Evolutionary conservation across 2,888 invertebrate genomes (phyloP), one percentile per base, ranked within the genome.

Genomic region (Polyommatus iphigenia): DNA sequence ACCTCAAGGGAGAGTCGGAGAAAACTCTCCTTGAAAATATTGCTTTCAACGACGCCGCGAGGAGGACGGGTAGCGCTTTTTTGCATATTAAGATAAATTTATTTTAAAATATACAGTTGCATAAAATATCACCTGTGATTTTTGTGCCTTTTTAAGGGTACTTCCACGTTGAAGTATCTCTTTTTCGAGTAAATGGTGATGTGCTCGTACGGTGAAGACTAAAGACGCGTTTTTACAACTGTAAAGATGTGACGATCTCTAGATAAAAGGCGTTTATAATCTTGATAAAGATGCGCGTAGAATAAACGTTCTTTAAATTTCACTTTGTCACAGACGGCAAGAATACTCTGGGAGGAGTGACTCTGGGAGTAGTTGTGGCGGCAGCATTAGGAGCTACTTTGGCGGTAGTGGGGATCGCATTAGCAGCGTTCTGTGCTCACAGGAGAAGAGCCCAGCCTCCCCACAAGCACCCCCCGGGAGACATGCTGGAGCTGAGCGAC

Each of bases 1-100:
- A 98, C 91, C 96, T 97, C 80, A 98, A 98, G 89, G 98, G 98
- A 77, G 96, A 96, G 81, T 97, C 98, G 80, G 98, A 97, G 84
- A 96, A 96, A 83, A 96, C 97, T 80, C 94, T 97, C 10, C 94
- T 98, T 80, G 98, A 98, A 88, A 97, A 98, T 87, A 97, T 98
- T 84, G 96, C 97, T 83, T 96, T 98, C 85, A 97, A 97, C 89
- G 98, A 98, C 89, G 97, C 98, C 76, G 98, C 97, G 83, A 97
- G 96, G 87, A 95, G 97, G 86, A 96, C 97, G 90, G 97, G 98
- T 98, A 93, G 89, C 86, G 36, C 72, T 73, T 77, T 76, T 78
- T 54, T 75, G 46, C 50, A 78, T 76, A 72, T 77, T 79, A 77
- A 75, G 76, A 50, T 54, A 78, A 77, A 75, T 76, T 77, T 62